Evolutionary conservation across 2,888 invertebrate species (phyloP), one percentile per base, ranked within the genome.

Genomic region (Unio pictorum): DNA sequence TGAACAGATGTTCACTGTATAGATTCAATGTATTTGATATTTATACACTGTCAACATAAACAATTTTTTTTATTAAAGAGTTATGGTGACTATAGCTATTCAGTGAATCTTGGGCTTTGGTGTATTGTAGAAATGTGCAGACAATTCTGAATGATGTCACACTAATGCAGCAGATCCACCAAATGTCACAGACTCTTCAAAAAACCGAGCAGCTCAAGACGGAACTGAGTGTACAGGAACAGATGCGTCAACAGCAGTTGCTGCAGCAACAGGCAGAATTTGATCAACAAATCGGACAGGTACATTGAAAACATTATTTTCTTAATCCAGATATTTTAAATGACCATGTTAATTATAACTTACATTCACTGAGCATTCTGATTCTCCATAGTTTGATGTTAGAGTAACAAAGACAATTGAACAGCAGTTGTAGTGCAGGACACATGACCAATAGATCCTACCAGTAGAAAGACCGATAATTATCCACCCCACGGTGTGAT

Each of bases 151-250:
- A 94, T 66, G 96, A 96, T 91, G 95, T 96, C 0, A 95, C 96
- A 91, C 94, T 98, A 61, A 92, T 98, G 89, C 92, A 96, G 68
- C 97, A 97, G 85, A 91, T 98, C 64, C 97, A 97, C 85, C 92
- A 90, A 74, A 89, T 91, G 86, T 89, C 91, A 55, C 88, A 90
- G 70, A 89, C 89, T 6, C 81, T 90, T 64, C 89, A 87, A 76
- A 87, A 86, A 71, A 85, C 83, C 26, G 87, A 88, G 67, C 82
- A 87, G 74, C 74, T 83, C 45, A 79, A 80, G 61, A 70, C 79
- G 20, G 85, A 87, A 67, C 70, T 86, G 58, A 76, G 74, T 30
- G 78, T 79, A 20, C 83, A 85, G 58, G 86, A 86, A 64, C 75
- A 82, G 64, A 68, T 82, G 20, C 80, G 83, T 56, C 78, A 83